Evolutionary conservation across 1,140 invertebrate species (phyloP).

Genomic region (Sipha flava): DNA sequence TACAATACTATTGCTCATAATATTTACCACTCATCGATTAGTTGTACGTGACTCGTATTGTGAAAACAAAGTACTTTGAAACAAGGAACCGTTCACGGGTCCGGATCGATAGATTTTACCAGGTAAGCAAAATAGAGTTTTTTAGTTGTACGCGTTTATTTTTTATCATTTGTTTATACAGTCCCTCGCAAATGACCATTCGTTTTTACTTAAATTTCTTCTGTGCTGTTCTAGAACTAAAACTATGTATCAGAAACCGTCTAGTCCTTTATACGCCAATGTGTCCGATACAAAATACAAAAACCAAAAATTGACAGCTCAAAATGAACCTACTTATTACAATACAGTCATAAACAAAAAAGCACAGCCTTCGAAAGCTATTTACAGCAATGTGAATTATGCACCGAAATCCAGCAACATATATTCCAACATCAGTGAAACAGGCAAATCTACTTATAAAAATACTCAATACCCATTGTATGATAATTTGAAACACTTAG

Average conservation of each 20-base stretch:
- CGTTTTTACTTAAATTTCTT: too few species aligned
- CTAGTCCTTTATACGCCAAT: conserved; percentile 12
- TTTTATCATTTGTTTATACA: too few species aligned
- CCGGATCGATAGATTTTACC: too few species aligned
- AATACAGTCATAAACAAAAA: neutral
- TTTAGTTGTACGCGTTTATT: too few species aligned
- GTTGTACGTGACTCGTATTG: too few species aligned
- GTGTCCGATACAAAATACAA: neutral
- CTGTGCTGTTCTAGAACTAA: too few species aligned
- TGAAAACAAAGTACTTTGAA: too few species aligned
- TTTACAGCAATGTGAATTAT: conserved; percentile 29
- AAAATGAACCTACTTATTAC: conserved; percentile 6
- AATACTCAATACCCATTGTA: neutral
- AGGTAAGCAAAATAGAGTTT: too few species aligned
- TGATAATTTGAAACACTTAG: conserved; percentile 35
- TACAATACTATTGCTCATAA: too few species aligned
- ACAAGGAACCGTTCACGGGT: too few species aligned
- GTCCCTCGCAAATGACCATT: too few species aligned
- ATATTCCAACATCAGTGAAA: conserved; percentile 4
- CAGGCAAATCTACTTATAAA: neutral
- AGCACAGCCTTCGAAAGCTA: conserved; percentile 37
- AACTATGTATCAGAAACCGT: conserved; percentile 12
- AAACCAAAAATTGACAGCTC: neutral
- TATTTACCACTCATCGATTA: too few species aligned
- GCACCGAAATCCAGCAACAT: neutral